Conservation (phyloP, 2,797 vertebrate species). For the Ataeniobius toweri region DNA sequence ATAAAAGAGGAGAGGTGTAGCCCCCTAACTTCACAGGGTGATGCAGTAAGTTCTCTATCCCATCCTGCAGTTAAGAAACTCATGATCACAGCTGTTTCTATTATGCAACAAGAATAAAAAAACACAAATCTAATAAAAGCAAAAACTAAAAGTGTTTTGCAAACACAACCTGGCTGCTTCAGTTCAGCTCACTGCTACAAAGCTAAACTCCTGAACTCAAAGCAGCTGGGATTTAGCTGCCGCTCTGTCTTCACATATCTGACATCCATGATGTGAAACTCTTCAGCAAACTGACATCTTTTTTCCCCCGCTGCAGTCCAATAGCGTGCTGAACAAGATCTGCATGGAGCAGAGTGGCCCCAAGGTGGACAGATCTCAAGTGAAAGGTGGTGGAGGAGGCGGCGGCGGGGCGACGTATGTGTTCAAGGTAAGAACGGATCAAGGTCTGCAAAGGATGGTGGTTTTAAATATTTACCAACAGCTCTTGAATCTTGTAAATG, state of each 20-base stretch:
- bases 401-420: constrained; percentile 95
- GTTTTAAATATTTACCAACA: not conserved
- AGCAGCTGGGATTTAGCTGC: constrained; percentile 30
- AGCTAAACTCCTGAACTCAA: constrained; percentile 20
- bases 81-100: not conserved
- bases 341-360: constrained; percentile 91
- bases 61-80: not conserved
- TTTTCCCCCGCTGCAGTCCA: constrained; percentile 77
- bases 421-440: constrained; percentile 87
- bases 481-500: not conserved
- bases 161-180: not conserved
- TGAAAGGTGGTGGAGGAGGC: constrained; percentile 91
- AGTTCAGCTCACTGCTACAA: constrained; percentile 28
- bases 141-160: not conserved
- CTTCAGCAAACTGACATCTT: constrained; percentile 37
- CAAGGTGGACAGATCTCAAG: constrained; percentile 88
- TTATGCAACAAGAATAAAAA: not conserved
- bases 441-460: not conserved
- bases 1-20: not conserved
- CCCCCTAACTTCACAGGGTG: not conserved
- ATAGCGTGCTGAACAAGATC: constrained; percentile 86
- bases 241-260: constrained; percentile 20
- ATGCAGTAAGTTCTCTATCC: not conserved
- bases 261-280: constrained; percentile 32
- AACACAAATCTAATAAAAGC: not conserved